Evolutionary conservation across 2,888 invertebrate genomes (phyloP).

Genomic region (Drosophila borealis): DNA sequence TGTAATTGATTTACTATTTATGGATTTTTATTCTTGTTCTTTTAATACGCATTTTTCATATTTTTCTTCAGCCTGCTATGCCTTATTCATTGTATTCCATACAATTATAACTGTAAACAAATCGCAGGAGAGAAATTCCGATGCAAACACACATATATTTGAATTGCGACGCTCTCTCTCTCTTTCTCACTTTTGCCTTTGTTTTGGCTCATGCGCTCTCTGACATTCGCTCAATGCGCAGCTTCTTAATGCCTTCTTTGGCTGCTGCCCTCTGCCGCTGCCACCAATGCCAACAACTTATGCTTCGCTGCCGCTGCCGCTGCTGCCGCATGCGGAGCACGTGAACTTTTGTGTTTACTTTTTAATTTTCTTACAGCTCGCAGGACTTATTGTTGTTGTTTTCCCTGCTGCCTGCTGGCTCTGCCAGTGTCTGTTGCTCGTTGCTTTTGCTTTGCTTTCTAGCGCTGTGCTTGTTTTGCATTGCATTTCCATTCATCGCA

Average conservation of each 20-base stretch:
- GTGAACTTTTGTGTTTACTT: constrained; percentile 79
- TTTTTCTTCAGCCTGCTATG: not conserved
- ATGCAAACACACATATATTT: constrained; percentile 43
- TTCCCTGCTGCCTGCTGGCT: constrained; percentile 29
- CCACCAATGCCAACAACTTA: constrained; percentile 2
- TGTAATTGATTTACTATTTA: not conserved
- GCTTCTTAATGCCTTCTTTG: constrained; percentile 37
- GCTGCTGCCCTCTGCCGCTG: not conserved
- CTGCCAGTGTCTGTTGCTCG: constrained; percentile 52
- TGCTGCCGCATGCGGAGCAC: constrained; percentile 63
- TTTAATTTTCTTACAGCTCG: constrained; percentile 67
- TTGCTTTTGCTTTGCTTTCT: constrained; percentile 47
- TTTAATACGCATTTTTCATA: not conserved
- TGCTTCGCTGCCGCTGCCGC: constrained; percentile 29
- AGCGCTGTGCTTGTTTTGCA: constrained; percentile 49
- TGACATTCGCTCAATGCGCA: constrained; percentile 46
- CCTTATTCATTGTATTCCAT: constrained; percentile 2
- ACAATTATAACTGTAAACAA: constrained; percentile 69
- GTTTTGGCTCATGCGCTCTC: constrained; percentile 49
- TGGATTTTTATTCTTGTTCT: not conserved
- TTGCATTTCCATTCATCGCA: constrained; percentile 69
- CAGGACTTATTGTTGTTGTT: constrained; percentile 33
- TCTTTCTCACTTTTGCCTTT: constrained; percentile 17
- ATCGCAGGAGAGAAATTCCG: constrained; percentile 62
- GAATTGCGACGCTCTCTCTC: constrained; percentile 7